Evolutionary conservation across 2,113 vertebrate genomes (phyloP).

Genomic region (Okapia johnstoni): DNA sequence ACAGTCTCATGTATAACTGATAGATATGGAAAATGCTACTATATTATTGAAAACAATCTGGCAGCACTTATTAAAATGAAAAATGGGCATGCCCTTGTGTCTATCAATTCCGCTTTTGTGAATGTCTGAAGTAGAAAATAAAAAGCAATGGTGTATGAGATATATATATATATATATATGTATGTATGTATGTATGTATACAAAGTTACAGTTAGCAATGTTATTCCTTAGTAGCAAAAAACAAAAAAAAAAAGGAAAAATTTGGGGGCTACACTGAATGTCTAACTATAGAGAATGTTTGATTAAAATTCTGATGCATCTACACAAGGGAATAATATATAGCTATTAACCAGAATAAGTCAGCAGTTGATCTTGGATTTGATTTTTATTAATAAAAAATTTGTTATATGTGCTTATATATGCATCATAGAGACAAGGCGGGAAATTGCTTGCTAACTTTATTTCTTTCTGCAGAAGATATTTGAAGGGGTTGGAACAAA

Average conservation of each 20-base stretch:
- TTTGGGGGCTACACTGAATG: neutral
- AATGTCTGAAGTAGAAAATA: neutral
- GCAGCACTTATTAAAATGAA: slow-evolving; percentile 31
- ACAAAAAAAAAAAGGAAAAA: neutral
- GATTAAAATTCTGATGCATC: neutral
- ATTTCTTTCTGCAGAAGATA: neutral
- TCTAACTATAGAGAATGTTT: neutral
- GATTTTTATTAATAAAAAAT: neutral
- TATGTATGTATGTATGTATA: neutral
- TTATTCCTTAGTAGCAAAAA: neutral
- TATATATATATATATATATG: neutral
- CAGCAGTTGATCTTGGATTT: neutral
- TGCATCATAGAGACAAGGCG: neutral
- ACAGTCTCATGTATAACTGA: neutral
- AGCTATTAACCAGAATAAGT: neutral
- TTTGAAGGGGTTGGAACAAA: neutral
- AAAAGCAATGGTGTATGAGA: neutral
- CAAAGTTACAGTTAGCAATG: neutral
- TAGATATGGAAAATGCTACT: neutral
- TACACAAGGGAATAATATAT: neutral
- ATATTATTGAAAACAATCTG: slow-evolving; percentile 13
- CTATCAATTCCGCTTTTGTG: neutral
- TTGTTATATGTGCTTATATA: neutral
- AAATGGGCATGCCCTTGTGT: neutral
- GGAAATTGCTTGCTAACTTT: neutral